Evolutionary conservation across 1,140 invertebrate genomes (phyloP).

Genomic region (Leptinotarsa texana): DNA sequence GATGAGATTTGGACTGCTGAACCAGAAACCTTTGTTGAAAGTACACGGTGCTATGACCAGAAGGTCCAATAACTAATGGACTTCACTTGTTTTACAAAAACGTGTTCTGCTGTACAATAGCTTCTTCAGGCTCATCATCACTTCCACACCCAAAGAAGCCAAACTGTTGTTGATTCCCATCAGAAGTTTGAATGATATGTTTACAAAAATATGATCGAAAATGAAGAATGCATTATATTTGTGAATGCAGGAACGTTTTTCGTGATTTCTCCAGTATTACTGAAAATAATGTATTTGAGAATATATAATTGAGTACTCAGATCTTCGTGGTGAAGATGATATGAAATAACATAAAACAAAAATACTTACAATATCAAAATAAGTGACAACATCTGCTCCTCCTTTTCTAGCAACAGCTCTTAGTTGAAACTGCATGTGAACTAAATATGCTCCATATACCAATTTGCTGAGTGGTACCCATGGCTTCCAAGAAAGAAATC

Average conservation of each 20-base stretch:
- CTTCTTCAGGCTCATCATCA: too few relatives aligned
- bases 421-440: conserved; percentile 59
- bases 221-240: too few relatives aligned
- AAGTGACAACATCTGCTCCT: conserved; percentile 46
- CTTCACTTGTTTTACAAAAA: too few relatives aligned
- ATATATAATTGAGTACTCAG: neutral
- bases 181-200: too few relatives aligned
- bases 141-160: too few relatives aligned
- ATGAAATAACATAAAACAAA: neutral
- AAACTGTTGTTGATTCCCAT: too few relatives aligned
- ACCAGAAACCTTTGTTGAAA: too few relatives aligned
- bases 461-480: conserved; percentile 72
- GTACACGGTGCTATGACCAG: too few relatives aligned
- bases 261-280: neutral
- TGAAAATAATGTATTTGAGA: neutral
- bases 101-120: too few relatives aligned
- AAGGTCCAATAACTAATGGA: too few relatives aligned
- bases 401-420: conserved; percentile 56
- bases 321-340: neutral
- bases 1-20: too few relatives aligned
- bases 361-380: conserved; percentile 51
- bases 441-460: conserved; percentile 72
- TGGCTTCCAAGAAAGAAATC: conserved; percentile 59
- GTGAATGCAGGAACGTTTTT: neutral
- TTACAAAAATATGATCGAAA: neutral